phyloP scores from a whole-genome alignment of 2,113 vertebrate genomes.

The Orcinus orca region DNA sequence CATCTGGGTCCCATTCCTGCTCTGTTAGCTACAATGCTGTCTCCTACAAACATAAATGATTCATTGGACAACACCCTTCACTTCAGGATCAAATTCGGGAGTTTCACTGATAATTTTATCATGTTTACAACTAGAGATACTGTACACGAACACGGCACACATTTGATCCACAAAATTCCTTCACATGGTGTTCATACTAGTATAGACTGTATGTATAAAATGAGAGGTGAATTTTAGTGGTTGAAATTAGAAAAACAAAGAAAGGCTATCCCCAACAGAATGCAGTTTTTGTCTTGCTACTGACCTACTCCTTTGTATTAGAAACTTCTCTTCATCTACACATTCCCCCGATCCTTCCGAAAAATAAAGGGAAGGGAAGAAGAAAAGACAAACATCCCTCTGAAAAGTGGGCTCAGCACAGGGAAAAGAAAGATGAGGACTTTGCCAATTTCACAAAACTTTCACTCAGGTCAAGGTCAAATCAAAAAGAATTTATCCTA shows the following conservation, averaged over 20 bases:
- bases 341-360: background rate
- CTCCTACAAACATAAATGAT: constrained; percentile 85
- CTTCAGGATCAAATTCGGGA: constrained; percentile 83
- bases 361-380: background rate
- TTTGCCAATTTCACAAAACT: background rate
- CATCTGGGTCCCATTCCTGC: constrained; percentile 88
- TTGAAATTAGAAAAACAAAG: constrained; percentile 16
- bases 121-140: constrained; percentile 74
- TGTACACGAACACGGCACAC: constrained; percentile 74
- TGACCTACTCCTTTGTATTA: constrained; percentile 50
- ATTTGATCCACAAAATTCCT: constrained; percentile 60
- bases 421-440: background rate
- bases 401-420: background rate
- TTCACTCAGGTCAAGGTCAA: background rate
- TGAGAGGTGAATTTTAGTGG: constrained; percentile 74
- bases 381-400: background rate
- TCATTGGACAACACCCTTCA: constrained; percentile 82
- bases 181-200: background rate
- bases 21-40: constrained; percentile 79
- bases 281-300: constrained; percentile 64
- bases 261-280: constrained; percentile 38
- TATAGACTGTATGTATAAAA: constrained; percentile 70
- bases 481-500: background rate
- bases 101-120: constrained; percentile 87
- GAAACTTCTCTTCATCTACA: constrained; percentile 34